These are phyloP conservation scores for Papilio polyxenes DNA, from an alignment of 1,140 invertebrate species.

Conservation along the genomic window DNA sequence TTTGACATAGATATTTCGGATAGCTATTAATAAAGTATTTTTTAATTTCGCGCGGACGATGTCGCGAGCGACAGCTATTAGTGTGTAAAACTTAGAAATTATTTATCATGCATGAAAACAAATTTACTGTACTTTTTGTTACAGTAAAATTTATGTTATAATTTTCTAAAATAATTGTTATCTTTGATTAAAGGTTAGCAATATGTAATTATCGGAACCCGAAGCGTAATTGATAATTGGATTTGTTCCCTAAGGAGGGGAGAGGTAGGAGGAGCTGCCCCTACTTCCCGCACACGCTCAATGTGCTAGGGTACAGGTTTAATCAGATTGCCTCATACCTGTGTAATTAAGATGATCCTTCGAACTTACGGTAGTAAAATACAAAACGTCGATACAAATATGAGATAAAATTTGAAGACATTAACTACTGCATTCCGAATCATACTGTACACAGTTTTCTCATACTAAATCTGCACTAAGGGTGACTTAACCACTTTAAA, in stretches of 20 bases:
- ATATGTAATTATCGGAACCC: slow-evolving; percentile 18
- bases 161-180: slow-evolving; percentile 11
- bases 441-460: not conserved
- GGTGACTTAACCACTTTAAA: no score
- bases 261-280: not conserved
- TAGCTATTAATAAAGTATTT: no score
- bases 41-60: no score
- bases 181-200: slow-evolving; percentile 13
- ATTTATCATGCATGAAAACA: no score
- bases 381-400: not conserved
- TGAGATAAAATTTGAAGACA: no score
- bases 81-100: no score
- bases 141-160: not conserved
- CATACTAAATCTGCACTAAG: no score
- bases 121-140: not conserved
- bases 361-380: not conserved
- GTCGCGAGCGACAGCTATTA: no score
- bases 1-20: no score
- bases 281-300: not conserved
- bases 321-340: slow-evolving; percentile 15
- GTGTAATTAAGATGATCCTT: slow-evolving; percentile 9
- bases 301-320: not conserved
- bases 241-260: not conserved
- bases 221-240: slow-evolving; percentile 18
- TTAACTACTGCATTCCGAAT: not conserved